Conservation (phyloP, 1,140 invertebrate genomes). For the Ridgeia piscesae region DNA sequence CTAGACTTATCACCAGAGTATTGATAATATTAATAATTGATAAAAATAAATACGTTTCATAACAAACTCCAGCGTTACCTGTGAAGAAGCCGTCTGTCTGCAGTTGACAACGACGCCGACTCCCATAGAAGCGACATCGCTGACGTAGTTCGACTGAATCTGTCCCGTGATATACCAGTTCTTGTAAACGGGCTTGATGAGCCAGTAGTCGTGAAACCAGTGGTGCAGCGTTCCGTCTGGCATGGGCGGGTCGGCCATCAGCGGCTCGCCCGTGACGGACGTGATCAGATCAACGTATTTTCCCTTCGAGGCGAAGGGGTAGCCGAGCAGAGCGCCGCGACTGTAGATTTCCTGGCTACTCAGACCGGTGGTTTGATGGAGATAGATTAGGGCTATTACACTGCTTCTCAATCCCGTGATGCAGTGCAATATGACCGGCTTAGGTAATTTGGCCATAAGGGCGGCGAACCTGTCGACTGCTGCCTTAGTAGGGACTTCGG, state of each 20-base stretch:
- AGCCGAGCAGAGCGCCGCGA: neutral
- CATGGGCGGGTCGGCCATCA: neutral
- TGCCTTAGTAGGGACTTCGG: neutral
- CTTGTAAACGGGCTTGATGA: conserved; percentile 11
- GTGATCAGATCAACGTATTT: neutral
- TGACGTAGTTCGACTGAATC: conserved; percentile 1
- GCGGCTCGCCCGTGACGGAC: neutral
- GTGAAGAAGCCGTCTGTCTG: neutral
- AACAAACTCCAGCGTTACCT: neutral
- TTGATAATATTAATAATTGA: no score
- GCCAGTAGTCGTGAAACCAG: neutral
- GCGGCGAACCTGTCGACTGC: neutral
- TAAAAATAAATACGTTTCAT: neutral
- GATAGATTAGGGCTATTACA: neutral
- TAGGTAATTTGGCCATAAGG: neutral
- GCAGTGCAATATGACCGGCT: neutral
- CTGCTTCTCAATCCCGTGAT: neutral
- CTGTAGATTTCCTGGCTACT: neutral
- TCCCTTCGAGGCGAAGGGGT: neutral
- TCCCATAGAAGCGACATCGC: neutral
- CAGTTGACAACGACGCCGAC: neutral
- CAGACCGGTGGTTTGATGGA: neutral
- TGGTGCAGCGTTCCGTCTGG: neutral
- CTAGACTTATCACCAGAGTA: no score
- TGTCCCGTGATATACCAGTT: conserved; percentile 9